Base-by-base conservation (phyloP, 2,797 vertebrate species). In the Limnodromus scolopaceus region DNA sequence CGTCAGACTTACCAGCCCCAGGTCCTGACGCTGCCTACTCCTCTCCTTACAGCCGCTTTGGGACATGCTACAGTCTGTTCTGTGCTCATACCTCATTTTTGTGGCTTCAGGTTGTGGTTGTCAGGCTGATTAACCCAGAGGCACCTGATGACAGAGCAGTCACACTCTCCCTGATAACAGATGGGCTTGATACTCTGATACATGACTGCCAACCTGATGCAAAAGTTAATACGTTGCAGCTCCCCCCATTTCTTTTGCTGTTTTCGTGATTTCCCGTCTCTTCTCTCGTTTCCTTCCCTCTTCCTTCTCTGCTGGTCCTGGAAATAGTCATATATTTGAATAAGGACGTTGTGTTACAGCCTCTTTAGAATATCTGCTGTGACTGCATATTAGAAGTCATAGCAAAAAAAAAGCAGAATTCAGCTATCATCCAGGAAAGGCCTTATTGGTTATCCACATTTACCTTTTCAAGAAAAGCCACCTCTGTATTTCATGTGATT, bases 171-270 rank as follows among this genome's bases (percentile, higher is more conserved):
- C 8, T 0, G 2, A 3, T 17, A 80, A 36, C 12, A 48, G 32
- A 68, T 17, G 39, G 36, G 39, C 54, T 54, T 36, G 49, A 34
- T 39, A 19, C 16, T 48, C 48, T 8, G 15, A n/a, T 13, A 43
- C 1, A 0, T 22, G 27, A 69, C 23, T 15, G 9, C 17, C 38
- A 69, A 17, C 15, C 6, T 3, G 1, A 69, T 10, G 12, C 9
- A 36, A 48, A 49, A 84, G 8, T 11, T 19, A 49, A 13, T 1
- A 2, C 16, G 19, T 49, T 70, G 10, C 57, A 92, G 4, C 7
- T 41, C 22, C 24, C 34, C 34, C 48, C 39, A 63, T 11, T 34
- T 48, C 53, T 39, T 68, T 45, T 27, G 24, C 27, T 14, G 27
- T 7, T 68, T 75, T 58, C 3, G 19, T 41, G 6, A 53, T 17